Conservation (phyloP, 2,888 invertebrate genomes). For the Morinoia aosen region DNA sequence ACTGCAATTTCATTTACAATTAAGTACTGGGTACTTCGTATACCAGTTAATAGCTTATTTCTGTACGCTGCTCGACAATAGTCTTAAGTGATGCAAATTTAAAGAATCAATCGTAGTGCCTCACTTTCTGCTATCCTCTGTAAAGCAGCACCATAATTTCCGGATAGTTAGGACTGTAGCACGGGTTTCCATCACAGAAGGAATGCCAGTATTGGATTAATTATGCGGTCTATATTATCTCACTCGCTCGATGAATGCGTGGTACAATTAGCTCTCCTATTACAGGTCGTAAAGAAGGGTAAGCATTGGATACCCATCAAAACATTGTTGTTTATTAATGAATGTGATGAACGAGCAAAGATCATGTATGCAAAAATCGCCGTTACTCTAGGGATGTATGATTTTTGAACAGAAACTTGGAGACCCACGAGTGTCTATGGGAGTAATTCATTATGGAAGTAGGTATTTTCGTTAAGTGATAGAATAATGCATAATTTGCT, state of each 20-base stretch:
- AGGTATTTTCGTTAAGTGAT: neutral
- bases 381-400: neutral
- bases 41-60: neutral
- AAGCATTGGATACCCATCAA: neutral
- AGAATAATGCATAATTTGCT: neutral
- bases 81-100: neutral
- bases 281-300: neutral
- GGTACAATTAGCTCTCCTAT: neutral
- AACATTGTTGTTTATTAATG: neutral
- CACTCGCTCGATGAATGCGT: neutral
- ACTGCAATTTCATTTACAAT: neutral
- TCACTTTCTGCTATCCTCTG: neutral
- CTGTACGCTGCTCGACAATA: neutral
- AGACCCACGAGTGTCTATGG: neutral
- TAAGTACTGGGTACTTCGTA: neutral
- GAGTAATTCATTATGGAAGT: neutral
- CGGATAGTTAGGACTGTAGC: neutral
- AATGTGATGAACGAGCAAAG: neutral
- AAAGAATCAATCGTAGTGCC: neutral
- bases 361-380: neutral
- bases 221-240: neutral
- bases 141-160: neutral
- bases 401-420: neutral
- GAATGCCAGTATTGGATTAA: neutral
- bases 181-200: neutral